phyloP scores from a whole-genome alignment of 2,888 invertebrate genomes.

The Campopleginae sp. region DNA sequence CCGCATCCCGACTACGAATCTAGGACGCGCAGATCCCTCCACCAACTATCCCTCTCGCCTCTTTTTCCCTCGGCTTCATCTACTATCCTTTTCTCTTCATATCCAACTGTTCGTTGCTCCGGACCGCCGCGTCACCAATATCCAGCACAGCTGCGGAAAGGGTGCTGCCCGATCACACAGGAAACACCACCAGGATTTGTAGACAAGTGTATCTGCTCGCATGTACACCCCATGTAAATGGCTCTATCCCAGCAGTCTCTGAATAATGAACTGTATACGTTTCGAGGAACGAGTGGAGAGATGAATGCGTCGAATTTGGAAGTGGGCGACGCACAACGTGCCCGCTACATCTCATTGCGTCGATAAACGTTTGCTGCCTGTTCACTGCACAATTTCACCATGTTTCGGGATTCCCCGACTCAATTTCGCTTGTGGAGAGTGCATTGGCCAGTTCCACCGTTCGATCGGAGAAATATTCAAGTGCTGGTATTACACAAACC shows the following conservation, averaged over 20 bases:
- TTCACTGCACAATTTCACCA: conserved; percentile 23
- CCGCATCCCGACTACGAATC: conserved; percentile 65
- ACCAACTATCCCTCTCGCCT: conserved; percentile 23
- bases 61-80: conserved; percentile 17
- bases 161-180: conserved; percentile 47
- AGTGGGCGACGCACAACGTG: conserved; percentile 34
- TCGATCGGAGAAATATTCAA: not conserved
- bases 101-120: conserved; percentile 41
- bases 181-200: conserved; percentile 55
- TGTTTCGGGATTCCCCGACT: conserved; percentile 28
- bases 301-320: conserved; percentile 14
- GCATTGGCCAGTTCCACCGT: conserved; percentile 6
- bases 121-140: conserved; percentile 37
- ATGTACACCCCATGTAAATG: conserved; percentile 48
- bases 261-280: conserved; percentile 62
- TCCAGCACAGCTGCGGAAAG: conserved; percentile 26
- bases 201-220: conserved; percentile 45
- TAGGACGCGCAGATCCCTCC: conserved; percentile 63
- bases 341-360: conserved; percentile 36
- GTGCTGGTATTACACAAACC: not conserved
- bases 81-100: not conserved
- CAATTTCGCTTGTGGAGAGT: conserved; percentile 24
- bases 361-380: conserved; percentile 43
- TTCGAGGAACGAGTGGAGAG: conserved; percentile 37
- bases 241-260: conserved; percentile 23